A percentile compares a stretch with the other conserved stretches of the same genome.
Evolutionary conservation across 2,888 invertebrate species (phyloP).

Genomic region (Muscina levida): DNA sequence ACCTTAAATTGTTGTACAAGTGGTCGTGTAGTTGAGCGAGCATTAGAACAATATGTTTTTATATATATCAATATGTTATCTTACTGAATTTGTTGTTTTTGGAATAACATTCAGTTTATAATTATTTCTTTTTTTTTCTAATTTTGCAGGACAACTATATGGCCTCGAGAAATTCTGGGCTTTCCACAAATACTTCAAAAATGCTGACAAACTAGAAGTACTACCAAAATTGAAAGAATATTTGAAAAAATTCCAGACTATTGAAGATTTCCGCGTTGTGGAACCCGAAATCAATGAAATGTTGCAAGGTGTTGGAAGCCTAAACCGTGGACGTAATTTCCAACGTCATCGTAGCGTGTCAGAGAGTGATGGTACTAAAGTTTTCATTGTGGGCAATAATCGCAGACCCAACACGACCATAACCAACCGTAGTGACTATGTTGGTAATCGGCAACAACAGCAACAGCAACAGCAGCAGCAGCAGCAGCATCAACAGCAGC

Average conservation of each 20-base stretch:
- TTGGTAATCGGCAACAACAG: conserved; percentile 73
- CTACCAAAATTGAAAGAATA: conserved; percentile 87
- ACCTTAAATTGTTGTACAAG: too few relatives aligned
- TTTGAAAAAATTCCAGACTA: conserved; percentile 89
- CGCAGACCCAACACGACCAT: conserved; percentile 78
- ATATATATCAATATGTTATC: too few relatives aligned
- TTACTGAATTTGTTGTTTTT: too few relatives aligned
- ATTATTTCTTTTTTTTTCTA: too few relatives aligned
- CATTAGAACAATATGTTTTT: too few relatives aligned
- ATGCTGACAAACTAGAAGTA: conserved; percentile 87
- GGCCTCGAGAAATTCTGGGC: conserved; percentile 99
- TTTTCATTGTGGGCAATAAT: conserved; percentile 68
- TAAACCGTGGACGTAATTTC: conserved; percentile 80
- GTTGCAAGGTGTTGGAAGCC: conserved; percentile 81
- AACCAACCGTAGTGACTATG: conserved; percentile 79
- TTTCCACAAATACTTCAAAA: conserved; percentile 97
- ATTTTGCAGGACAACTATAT: conserved; percentile 91
- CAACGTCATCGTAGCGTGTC: conserved; percentile 85
- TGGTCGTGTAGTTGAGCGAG: too few relatives aligned
- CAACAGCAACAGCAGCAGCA: conserved; percentile 75
- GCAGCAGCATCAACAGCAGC: conserved; percentile 70
- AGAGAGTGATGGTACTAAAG: conserved; percentile 82
- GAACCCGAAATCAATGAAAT: conserved; percentile 84
- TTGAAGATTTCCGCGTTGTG: conserved; percentile 92
- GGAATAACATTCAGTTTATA: too few relatives aligned